Evolutionary conservation across 1,140 invertebrate species (phyloP).

Genomic region (Ylistrum balloti): DNA sequence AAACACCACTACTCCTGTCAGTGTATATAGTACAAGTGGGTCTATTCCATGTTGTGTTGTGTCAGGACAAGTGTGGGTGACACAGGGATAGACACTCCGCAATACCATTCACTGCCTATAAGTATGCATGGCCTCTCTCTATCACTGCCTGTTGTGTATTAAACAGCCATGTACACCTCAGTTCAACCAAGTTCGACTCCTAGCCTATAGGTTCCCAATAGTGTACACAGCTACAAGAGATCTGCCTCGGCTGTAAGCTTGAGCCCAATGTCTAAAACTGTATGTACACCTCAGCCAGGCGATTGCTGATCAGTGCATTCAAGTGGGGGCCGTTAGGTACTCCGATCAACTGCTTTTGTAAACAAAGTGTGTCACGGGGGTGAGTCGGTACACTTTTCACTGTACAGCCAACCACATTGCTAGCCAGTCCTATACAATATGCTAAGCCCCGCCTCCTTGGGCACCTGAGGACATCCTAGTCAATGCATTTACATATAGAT

Average conservation of each 20-base stretch:
- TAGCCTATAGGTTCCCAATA: slow-evolving; percentile 9
- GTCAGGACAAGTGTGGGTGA: neutral
- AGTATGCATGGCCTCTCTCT: slow-evolving; percentile 40
- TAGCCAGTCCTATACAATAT: neutral
- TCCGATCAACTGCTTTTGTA: slow-evolving; percentile 65
- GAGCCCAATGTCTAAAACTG: slow-evolving; percentile 41
- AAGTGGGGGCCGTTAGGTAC: slow-evolving; percentile 48
- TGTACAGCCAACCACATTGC: slow-evolving; percentile 56
- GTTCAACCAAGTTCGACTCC: slow-evolving; percentile 45
- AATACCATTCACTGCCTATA: neutral
- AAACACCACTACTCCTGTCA: neutral
- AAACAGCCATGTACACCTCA: slow-evolving; percentile 44
- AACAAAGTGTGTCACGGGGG: slow-evolving; percentile 68
- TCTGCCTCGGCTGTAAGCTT: neutral
- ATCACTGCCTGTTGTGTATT: slow-evolving; percentile 10
- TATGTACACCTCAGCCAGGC: slow-evolving; percentile 7
- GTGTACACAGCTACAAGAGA: neutral
- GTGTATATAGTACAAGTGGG: neutral
- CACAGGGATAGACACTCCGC: neutral
- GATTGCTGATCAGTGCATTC: slow-evolving; percentile 40
- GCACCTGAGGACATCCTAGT: slow-evolving; percentile 59
- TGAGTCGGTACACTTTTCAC: slow-evolving; percentile 63
- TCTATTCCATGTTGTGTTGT: neutral
- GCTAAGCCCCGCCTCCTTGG: slow-evolving; percentile 55
- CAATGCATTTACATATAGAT: slow-evolving; percentile 60